These are phyloP conservation scores for Pherbina coryleti DNA, from an alignment of 2,888 invertebrate species.

Conservation along the genomic window DNA sequence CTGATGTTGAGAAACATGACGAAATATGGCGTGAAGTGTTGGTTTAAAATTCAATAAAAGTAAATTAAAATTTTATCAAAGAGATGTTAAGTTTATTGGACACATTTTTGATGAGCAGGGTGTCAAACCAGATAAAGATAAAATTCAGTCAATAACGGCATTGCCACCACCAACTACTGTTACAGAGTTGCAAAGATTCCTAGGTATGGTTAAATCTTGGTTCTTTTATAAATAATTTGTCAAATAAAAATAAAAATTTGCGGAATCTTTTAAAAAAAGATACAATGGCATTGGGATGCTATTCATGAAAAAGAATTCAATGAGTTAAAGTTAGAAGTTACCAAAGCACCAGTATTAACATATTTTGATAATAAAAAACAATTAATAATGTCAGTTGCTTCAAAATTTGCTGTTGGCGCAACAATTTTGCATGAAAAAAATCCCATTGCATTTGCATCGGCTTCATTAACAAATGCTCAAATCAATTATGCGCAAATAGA, in stretches of 20 bases:
- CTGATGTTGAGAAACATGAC: constrained; percentile 38
- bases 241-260: constrained; percentile 44
- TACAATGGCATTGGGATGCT: constrained; percentile 40
- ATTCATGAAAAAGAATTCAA: constrained; percentile 38
- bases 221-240: too few species aligned
- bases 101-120: constrained; percentile 38
- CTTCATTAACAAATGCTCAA: too few species aligned
- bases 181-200: constrained; percentile 31
- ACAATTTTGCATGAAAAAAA: too few species aligned
- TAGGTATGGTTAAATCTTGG: constrained; percentile 47
- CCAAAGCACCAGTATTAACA: constrained; percentile 30
- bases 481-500: too few species aligned
- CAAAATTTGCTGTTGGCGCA: too few species aligned
- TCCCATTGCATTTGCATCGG: too few species aligned
- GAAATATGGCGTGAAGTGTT: too few species aligned
- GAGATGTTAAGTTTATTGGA: constrained; percentile 40
- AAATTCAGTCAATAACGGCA: constrained; percentile 29
- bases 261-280: constrained; percentile 41
- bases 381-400: constrained; percentile 29
- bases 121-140: constrained; percentile 22
- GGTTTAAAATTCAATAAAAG: too few species aligned
- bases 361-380: constrained; percentile 20
- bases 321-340: constrained; percentile 36
- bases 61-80: too few species aligned
- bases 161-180: constrained; percentile 18